Percentiles rank a stretch among this genome's conserved stretches.
These are phyloP conservation scores for Bombyx mandarina DNA, from an alignment of 1,140 invertebrate species.

Conservation along the genomic window DNA sequence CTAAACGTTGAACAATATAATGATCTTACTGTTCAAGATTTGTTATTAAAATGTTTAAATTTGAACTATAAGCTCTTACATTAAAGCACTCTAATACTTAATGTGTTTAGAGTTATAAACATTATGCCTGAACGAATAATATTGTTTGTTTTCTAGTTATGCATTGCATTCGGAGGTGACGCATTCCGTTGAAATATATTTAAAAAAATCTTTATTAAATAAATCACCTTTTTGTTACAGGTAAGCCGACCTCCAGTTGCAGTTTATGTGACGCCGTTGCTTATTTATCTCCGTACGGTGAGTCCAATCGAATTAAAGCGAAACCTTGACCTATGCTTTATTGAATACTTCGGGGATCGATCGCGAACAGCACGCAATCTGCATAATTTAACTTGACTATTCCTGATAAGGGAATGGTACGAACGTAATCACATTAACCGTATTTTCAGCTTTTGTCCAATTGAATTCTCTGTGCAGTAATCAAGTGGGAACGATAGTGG, in stretches of 20 bases:
- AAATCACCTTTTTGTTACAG: conserved; percentile 39
- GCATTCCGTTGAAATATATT: too few species aligned
- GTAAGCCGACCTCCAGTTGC: conserved; percentile 46
- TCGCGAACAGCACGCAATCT: conserved; percentile 13
- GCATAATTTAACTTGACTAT: conserved; percentile 20
- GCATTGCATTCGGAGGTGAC: too few species aligned
- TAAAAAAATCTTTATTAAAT: too few species aligned
- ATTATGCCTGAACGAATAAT: too few species aligned
- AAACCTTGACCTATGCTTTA: conserved; percentile 17
- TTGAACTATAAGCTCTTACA: too few species aligned
- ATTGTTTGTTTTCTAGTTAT: too few species aligned
- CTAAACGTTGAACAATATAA: too few species aligned
- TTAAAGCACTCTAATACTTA: too few species aligned
- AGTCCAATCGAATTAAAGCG: conserved; percentile 21
- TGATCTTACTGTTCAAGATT: too few species aligned
- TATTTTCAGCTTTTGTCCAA: conserved; percentile 51
- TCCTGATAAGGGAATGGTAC: conserved; percentile 18
- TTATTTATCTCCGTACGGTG: conserved; percentile 29
- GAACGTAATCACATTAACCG: conserved; percentile 49
- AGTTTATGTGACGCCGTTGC: conserved; percentile 34
- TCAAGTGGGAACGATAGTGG: conserved; percentile 45
- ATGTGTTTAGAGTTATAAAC: too few species aligned
- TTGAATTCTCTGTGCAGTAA: conserved; percentile 48
- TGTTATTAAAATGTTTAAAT: too few species aligned
- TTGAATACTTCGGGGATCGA: conserved; percentile 4